A percentile compares a stretch with the other conserved stretches of the same genome.
Evolutionary conservation across 30 jellyfish, hydroid and myxozoan species (phyloP).

Genomic region (Aurelia sp.): DNA sequence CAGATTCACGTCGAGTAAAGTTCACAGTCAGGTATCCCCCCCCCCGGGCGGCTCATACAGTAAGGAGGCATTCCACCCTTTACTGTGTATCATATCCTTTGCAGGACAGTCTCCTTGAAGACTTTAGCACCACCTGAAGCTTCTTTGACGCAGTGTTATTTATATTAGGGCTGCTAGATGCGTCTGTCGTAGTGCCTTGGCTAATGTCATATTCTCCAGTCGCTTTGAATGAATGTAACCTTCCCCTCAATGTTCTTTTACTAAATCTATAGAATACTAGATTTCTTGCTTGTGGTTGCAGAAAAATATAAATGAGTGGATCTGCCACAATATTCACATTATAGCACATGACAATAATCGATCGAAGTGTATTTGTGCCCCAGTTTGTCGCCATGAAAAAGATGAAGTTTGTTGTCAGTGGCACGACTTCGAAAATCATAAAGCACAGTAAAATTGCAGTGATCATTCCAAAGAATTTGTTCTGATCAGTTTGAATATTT

Average conservation of each 20-base stretch:
- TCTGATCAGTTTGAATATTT: background rate
- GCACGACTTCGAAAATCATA: slow-evolving; percentile 8
- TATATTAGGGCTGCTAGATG: too few species aligned
- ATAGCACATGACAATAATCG: slow-evolving; percentile 7
- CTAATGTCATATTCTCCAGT: too few species aligned
- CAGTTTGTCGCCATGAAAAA: background rate
- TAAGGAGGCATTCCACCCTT: too few species aligned
- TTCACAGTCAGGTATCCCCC: too few species aligned
- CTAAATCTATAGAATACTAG: background rate
- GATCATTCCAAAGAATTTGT: slow-evolving; percentile 3
- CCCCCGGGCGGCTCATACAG: too few species aligned
- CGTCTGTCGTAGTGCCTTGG: too few species aligned
- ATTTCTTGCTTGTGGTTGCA: slow-evolving; percentile 15
- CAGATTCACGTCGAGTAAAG: too few species aligned
- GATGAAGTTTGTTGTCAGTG: background rate
- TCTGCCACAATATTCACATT: slow-evolving; percentile 9
- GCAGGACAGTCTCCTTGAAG: too few species aligned
- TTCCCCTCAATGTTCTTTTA: background rate
- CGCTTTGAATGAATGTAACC: background rate
- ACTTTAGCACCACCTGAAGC: too few species aligned
- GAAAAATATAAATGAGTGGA: slow-evolving; percentile 26
- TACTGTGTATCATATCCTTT: too few species aligned
- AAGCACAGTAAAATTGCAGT: background rate
- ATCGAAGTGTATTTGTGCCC: background rate
- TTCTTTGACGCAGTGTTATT: too few species aligned